Evolutionary conservation across 2,888 invertebrate species (phyloP).

Genomic region (Amphipyra tragopoginis): DNA sequence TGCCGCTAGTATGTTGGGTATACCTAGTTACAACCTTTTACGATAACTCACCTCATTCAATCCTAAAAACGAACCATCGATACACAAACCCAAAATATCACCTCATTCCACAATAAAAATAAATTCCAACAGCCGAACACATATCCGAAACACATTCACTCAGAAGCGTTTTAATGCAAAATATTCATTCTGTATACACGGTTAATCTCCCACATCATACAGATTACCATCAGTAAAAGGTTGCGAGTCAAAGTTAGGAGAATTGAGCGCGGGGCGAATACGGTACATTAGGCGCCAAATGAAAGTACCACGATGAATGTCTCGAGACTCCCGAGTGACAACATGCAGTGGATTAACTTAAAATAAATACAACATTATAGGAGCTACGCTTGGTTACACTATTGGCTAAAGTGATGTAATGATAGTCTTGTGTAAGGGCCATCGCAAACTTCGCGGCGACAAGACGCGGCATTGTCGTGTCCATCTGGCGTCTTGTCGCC

Average conservation of each 20-base stretch:
- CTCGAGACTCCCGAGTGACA: neutral
- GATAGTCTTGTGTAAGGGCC: no score
- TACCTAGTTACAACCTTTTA: neutral
- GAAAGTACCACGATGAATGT: slow-evolving; percentile 56
- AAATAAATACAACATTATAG: slow-evolving; percentile 8
- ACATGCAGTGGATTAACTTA: no score
- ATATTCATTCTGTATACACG: slow-evolving; percentile 54
- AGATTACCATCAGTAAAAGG: slow-evolving; percentile 57
- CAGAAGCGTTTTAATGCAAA: slow-evolving; percentile 35
- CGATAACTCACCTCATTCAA: neutral
- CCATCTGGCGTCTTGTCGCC: no score
- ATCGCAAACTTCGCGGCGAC: no score
- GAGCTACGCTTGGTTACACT: no score
- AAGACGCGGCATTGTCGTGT: no score
- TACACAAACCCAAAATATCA: neutral
- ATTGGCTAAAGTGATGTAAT: no score
- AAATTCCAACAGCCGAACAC: neutral
- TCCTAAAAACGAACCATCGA: neutral
- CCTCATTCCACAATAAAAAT: slow-evolving; percentile 1
- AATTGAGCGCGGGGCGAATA: slow-evolving; percentile 42
- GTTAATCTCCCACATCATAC: slow-evolving; percentile 55
- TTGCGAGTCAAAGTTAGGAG: slow-evolving; percentile 44
- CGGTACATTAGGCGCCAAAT: slow-evolving; percentile 67
- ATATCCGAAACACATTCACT: slow-evolving; percentile 13
- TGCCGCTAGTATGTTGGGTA: no score